phyloP scores from a whole-genome alignment of 2,113 vertebrate species.

The Tiliqua scincoides region DNA sequence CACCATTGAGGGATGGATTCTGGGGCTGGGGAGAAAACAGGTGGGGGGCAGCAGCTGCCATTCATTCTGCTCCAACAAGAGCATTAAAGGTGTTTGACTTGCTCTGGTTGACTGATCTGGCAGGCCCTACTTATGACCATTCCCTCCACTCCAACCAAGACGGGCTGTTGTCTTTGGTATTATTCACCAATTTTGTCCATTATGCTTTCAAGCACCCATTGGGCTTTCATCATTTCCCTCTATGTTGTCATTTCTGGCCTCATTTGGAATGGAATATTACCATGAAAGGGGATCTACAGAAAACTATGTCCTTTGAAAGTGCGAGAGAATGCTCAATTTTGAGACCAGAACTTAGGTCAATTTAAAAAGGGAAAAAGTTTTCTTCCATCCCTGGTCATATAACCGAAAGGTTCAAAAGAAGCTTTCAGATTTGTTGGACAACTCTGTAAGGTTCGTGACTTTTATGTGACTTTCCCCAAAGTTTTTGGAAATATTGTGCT shows the following conservation, averaged over 20 bases:
- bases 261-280: conserved; percentile 12
- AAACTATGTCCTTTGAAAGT: background rate
- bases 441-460: background rate
- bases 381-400: conserved; percentile 8
- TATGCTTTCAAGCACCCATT: background rate
- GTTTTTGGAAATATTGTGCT: background rate
- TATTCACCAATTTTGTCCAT: conserved; percentile 4
- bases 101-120: too few species aligned
- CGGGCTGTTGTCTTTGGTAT: background rate
- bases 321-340: conserved; percentile 6
- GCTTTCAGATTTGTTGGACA: conserved; percentile 33
- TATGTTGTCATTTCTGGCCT: background rate
- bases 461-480: background rate
- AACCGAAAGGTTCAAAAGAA: background rate
- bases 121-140: background rate
- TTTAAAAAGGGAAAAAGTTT: conserved; percentile 21
- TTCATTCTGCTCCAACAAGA: too few species aligned
- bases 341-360: background rate
- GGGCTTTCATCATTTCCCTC: background rate
- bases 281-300: background rate
- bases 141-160: background rate
- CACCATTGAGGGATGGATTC: too few species aligned
- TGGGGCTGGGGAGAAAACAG: too few species aligned
- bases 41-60: too few species aligned
- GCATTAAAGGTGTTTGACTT: too few species aligned